Percentiles rank a stretch among this genome's conserved stretches.
phyloP scores from a whole-genome alignment of 1,140 invertebrate species.

The Nylanderia fulva region DNA sequence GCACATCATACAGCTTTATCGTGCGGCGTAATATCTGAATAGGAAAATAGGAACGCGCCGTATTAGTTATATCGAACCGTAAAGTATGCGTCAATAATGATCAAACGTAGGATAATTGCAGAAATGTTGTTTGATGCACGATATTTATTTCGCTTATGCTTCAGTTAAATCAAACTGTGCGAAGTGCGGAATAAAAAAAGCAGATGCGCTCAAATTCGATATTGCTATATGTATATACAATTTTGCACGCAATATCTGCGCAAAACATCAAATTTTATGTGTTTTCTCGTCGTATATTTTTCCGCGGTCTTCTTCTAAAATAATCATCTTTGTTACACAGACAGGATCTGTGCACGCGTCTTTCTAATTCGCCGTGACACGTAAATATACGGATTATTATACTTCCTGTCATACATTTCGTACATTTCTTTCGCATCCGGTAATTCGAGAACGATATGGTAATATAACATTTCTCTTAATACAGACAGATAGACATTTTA shows the following conservation, averaged over 20 bases:
- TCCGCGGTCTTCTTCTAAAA: background rate
- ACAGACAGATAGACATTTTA: background rate
- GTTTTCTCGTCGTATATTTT: background rate
- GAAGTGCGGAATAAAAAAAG: background rate
- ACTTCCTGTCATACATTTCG: background rate
- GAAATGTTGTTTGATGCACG: slow-evolving; percentile 32
- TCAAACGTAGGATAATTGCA: slow-evolving; percentile 13
- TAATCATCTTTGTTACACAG: background rate
- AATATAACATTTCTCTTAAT: background rate
- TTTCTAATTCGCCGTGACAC: background rate
- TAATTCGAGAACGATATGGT: background rate
- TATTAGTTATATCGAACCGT: slow-evolving; percentile 56
- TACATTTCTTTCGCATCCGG: background rate
- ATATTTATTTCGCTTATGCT: slow-evolving; percentile 20
- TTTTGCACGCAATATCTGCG: background rate
- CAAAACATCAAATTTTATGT: background rate
- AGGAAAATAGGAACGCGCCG: slow-evolving; percentile 55
- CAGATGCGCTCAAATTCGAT: background rate
- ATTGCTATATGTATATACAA: background rate
- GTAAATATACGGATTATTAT: slow-evolving; percentile 1
- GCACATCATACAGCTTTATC: background rate
- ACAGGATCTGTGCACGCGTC: background rate
- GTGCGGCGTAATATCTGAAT: background rate
- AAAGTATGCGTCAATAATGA: slow-evolving; percentile 20
- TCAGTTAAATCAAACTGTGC: background rate